Conservation (phyloP, 2,797 vertebrate species). For the Pangasius mekongensis region DNA sequence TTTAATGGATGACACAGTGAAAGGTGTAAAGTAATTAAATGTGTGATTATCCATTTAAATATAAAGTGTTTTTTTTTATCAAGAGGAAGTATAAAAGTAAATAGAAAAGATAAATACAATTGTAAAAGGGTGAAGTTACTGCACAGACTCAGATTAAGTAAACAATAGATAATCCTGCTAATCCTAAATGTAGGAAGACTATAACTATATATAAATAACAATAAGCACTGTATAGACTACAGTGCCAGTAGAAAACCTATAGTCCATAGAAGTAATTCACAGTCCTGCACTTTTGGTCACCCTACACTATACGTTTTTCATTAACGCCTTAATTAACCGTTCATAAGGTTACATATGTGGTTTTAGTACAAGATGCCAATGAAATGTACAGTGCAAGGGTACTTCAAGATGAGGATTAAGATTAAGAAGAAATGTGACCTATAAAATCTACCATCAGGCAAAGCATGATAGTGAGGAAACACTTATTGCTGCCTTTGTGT, state of each 20-base stretch:
- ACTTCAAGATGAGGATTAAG: not conserved
- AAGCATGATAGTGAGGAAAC: not conserved
- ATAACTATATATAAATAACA: not conserved
- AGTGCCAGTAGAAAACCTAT: not conserved
- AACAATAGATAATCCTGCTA: conserved; percentile 29
- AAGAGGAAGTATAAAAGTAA: conserved; percentile 23
- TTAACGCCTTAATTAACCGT: not conserved
- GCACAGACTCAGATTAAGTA: conserved; percentile 34
- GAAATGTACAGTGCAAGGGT: not conserved
- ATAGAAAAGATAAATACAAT: conserved; percentile 15
- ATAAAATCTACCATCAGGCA: not conserved
- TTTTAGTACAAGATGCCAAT: not conserved
- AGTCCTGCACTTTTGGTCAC: not conserved
- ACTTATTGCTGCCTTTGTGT: not conserved
- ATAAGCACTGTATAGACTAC: not conserved
- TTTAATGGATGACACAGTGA: not conserved
- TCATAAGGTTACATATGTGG: not conserved
- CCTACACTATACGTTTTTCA: not conserved
- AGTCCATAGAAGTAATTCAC: not conserved
- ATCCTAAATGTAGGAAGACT: not conserved
- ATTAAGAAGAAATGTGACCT: not conserved
- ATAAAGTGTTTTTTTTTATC: not conserved
- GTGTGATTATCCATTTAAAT: not conserved
- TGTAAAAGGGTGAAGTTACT: conserved; percentile 17
- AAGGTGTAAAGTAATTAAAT: not conserved